Percentiles rank a stretch among this genome's conserved stretches.
phyloP scores from a whole-genome alignment of 2,113 vertebrate species.

The Podocnemis expansa region DNA sequence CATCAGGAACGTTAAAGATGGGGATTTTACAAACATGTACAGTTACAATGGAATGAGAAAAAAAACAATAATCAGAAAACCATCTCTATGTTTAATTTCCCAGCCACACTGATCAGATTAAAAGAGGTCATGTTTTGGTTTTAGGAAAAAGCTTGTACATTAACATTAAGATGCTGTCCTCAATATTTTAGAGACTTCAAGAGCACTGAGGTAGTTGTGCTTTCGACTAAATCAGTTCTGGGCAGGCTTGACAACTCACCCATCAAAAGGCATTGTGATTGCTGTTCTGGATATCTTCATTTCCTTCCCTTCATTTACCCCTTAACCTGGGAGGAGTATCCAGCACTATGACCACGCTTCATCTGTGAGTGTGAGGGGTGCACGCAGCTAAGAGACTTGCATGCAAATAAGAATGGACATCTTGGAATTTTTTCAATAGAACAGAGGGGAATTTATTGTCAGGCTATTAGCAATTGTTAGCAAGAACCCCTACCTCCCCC shows the following conservation, averaged over 20 bases:
- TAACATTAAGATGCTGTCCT: neutral
- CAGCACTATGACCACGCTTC: neutral
- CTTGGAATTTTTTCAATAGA: neutral
- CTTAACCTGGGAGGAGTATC: accelerated
- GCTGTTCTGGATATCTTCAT: neutral
- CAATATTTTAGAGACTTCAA: neutral
- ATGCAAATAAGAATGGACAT: neutral
- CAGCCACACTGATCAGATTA: neutral
- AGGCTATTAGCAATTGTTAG: neutral
- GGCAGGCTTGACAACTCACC: neutral
- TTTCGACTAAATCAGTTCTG: neutral
- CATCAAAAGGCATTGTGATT: neutral
- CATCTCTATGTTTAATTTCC: neutral
- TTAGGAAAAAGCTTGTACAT: neutral
- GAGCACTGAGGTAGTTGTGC: accelerated
- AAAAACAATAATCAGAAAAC: neutral
- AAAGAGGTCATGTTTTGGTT: neutral
- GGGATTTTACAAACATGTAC: too few species aligned
- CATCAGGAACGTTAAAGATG: too few species aligned
- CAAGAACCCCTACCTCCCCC: neutral
- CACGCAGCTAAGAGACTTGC: neutral
- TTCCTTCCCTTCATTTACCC: neutral
- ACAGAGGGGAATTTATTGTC: neutral
- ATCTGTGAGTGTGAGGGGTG: neutral
- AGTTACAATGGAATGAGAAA: neutral